Evolutionary conservation across 1,140 invertebrate genomes (phyloP), one percentile per base, ranked within the genome.

Genomic region (Sycobia sp.): DNA sequence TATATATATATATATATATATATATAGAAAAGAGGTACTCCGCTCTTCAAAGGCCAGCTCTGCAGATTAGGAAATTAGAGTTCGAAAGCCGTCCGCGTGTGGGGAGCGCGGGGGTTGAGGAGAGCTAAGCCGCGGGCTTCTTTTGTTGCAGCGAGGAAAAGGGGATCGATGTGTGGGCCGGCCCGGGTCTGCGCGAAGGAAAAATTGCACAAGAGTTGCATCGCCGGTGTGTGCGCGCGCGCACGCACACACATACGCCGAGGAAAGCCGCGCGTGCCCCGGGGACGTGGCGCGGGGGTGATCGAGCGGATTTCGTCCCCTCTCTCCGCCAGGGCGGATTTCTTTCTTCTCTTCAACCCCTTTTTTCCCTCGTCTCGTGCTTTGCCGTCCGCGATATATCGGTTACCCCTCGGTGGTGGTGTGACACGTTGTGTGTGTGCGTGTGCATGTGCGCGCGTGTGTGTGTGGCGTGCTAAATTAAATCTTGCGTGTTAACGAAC

Each of bases 31-130:
- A n/a, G n/a, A n/a, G n/a, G n/a, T n/a, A n/a, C n/a, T n/a, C n/a
- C n/a, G 27, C 47, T 49, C 47, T 4, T 27, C n/a, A 32, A 16
- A 20, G 41, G 53, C 16, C 13, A 39, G 39, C 55, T 43, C 47
- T 18, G 62, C 55, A 58, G 54, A 64, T 64, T 64, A 64, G 62
- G 62, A 64, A 64, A 64, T 64, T 64, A 64, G 62, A 64, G 62
- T 58, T 64, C 18, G 55, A 64, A 36, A 51, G 59, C 50, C 11
- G 36, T 50, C 18, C n/a, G n/a, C n/a, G n/a, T n/a, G n/a, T n/a
- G n/a, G 29, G 10, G 25, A 13, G 39, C 23, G 50, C 18, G 44
- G n/a, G n/a, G 16, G n/a, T n/a, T n/a, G n/a, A n/a, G n/a, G 39
- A 18, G n/a, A 39, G 36, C 22, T 41, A 16, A 25, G 22, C 49